Evolutionary conservation across 2,888 invertebrate species (phyloP), one percentile per base, ranked within the genome.

Genomic region (Globia sparganii): DNA sequence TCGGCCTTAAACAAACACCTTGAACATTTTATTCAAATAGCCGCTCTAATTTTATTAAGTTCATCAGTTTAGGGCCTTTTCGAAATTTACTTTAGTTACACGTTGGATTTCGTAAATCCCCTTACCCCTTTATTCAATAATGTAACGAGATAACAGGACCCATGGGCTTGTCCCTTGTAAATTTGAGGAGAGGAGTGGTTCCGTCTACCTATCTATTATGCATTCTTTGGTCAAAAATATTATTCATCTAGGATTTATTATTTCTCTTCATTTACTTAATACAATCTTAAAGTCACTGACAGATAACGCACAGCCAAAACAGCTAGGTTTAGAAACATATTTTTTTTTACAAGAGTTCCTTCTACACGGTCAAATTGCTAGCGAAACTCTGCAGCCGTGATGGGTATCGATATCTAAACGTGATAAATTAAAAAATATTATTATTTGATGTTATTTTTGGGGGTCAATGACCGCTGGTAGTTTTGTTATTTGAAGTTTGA

Each of bases 71-170:
- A 75, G 86, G 86, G 75, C 86, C 86, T 83, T 81, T 87, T 78
- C 87, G 84, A 91, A 92, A 92, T 90, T 89, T 84, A 90, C 90
- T 92, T 92, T 92, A 84, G 89, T 88, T 89, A 87, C 87, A 87
- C 89, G 87, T 90, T 87, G 90, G 91, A 90, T 92, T 92, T 91
- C 89, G 88, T 90, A 91, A 91, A 92, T 88, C 91, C 91, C 91
- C 90, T 91, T 89, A 87, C 87, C 91, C 80, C 90, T 91, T 93
- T 91, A 93, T 93, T 91, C 88, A 93, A 93, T 93, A 92, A 92
- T 85, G 84, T 91, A 91, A 91, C 91, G 89, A 91, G 89, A 88
- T 91, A 91, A 91, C 87, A 80, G 89, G 89, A 86, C 90, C 91
- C 90, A 67, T 81, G 89, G 90, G 89, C 86, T 90, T 84, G 85